Conservation (phyloP, 2,797 vertebrate genomes). For the Phoebastria nigripes region DNA sequence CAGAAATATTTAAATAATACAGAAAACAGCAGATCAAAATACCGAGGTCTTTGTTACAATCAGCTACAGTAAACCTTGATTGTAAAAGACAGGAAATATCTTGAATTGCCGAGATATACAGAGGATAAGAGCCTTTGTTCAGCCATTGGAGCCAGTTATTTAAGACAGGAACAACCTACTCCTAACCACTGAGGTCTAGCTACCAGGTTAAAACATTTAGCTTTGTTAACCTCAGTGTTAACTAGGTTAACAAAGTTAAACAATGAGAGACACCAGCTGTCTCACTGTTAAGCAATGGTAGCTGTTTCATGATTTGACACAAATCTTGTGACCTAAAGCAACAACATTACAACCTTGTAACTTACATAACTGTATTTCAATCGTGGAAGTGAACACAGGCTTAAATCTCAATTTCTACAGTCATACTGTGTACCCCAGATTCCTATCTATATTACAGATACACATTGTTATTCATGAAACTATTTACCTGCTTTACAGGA, state of each 20-base stretch:
- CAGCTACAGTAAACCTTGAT: not conserved
- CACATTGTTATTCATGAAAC: not conserved
- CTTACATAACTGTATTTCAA: not conserved
- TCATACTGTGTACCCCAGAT: not conserved
- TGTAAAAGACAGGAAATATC: not conserved
- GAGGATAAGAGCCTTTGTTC: not conserved
- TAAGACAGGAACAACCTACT: not conserved
- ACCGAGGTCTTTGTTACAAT: not conserved
- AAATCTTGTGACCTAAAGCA: not conserved
- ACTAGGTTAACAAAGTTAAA: not conserved
- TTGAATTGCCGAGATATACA: not conserved
- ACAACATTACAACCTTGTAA: not conserved
- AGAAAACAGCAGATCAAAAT: not conserved
- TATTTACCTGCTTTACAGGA: not conserved
- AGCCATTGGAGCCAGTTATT: not conserved
- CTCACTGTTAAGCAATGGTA: not conserved
- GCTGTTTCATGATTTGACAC: not conserved
- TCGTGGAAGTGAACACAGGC: fast-evolving
- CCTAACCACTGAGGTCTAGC: not conserved
- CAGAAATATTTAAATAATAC: not conserved
- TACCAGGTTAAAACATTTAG: not conserved
- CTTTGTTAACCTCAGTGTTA: not conserved
- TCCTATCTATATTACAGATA: not conserved
- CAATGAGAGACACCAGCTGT: not conserved
- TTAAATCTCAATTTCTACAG: not conserved